phyloP scores from a whole-genome alignment of 2,888 invertebrate genomes.

The Luperina testacea region DNA sequence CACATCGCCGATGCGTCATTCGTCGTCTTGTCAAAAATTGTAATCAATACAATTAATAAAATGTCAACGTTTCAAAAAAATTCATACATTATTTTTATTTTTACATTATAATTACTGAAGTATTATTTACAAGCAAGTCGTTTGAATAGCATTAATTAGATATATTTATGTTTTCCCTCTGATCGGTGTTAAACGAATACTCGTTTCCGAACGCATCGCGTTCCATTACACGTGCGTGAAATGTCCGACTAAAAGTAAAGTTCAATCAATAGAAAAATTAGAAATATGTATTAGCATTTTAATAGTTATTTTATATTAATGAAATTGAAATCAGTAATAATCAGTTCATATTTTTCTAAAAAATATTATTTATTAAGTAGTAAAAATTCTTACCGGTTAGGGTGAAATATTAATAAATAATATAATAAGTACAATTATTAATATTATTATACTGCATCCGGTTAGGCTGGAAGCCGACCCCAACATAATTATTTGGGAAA shows the following conservation, averaged over 20 bases:
- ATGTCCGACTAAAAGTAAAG: not conserved
- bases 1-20: slow-evolving; percentile 48
- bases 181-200: not conserved
- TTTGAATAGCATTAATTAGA: not conserved
- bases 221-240: slow-evolving; percentile 25
- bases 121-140: not conserved
- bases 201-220: slow-evolving; percentile 43
- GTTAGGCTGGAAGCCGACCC: no score
- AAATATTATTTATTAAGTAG: not conserved
- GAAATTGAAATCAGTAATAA: not conserved
- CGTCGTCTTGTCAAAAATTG: slow-evolving; percentile 52
- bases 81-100: not conserved
- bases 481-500: no score
- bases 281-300: not conserved
- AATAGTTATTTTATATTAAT: not conserved
- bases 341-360: no score
- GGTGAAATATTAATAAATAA: not conserved
- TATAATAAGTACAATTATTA: no score
- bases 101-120: no score
- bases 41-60: slow-evolving; percentile 42
- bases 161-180: not conserved
- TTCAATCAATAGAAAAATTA: not conserved
- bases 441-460: no score
- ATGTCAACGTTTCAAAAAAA: not conserved
- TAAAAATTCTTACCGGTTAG: not conserved